Percentiles rank a stretch among this genome's conserved stretches.
These are phyloP conservation scores for Zeuzera pyrina DNA, from an alignment of 2,888 invertebrate genomes.

Conservation along the genomic window DNA sequence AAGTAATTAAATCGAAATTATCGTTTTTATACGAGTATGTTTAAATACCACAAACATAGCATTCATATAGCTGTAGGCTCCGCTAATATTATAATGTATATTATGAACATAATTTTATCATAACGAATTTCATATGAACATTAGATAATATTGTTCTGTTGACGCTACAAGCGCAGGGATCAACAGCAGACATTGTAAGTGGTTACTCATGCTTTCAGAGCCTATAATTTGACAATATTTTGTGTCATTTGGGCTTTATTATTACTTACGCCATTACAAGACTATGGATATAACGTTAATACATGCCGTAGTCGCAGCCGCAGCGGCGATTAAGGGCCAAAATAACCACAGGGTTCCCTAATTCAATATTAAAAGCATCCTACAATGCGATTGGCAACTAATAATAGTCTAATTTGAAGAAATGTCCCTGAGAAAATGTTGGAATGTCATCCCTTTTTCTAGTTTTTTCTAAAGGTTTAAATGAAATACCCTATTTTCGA, in stretches of 20 bases:
- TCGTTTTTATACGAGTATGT: too few species aligned
- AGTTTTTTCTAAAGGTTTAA: constrained; percentile 32
- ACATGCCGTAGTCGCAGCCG: constrained; percentile 50
- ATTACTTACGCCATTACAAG: constrained; percentile 69
- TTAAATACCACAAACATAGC: too few species aligned
- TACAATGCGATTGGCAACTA: constrained; percentile 68
- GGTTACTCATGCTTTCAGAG: constrained; percentile 68
- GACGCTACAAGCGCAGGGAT: constrained; percentile 48
- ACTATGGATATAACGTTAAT: constrained; percentile 67
- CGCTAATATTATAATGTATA: too few species aligned
- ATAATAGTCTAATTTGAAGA: constrained; percentile 69
- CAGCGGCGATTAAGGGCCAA: constrained; percentile 63
- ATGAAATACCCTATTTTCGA: constrained; percentile 49
- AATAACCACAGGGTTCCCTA: constrained; percentile 69
- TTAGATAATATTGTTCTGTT: constrained; percentile 17
- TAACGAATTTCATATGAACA: not conserved
- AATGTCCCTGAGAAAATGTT: constrained; percentile 71
- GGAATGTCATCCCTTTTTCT: constrained; percentile 63
- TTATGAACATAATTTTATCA: too few species aligned
- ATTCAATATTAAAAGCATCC: constrained; percentile 74
- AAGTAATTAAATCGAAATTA: too few species aligned
- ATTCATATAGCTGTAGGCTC: too few species aligned
- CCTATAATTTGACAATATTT: constrained; percentile 74
- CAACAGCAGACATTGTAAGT: constrained; percentile 63
- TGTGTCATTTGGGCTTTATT: constrained; percentile 73